Base-by-base conservation (phyloP, 2,888 invertebrate species). In the Unio delphinus region DNA sequence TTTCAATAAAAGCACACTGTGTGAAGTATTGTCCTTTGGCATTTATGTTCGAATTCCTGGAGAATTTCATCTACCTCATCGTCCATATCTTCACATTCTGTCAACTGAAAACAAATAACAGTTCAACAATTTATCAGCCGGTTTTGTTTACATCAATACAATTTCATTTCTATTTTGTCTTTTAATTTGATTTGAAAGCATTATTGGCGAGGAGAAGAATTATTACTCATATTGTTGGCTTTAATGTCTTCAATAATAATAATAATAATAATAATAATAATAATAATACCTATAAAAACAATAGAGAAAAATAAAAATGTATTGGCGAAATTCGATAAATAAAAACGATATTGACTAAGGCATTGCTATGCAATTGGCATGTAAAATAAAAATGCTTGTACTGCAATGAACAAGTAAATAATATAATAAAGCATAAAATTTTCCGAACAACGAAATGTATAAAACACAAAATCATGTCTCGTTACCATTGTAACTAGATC, bases 41-140 rank as follows among this genome's bases (percentile, higher is more conserved):
- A 94, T 90, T 95, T 95, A 65, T 94, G 93, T 91, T 99, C 99
- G 91, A 98, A 98, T 80, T 96, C 95, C 88, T 96, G 96, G 68
- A 99, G 92, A 68, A 99, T 92, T 92, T 98, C 97, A 91, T 99
- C 98, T 86, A 99, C 97, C 88, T 99, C 98, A 91, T 98, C 97
- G 90, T 99, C 99, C 86, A 99, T 91, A 90, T 99, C 99, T 72
- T 95, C 95, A 86, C 95, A 95, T 89, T 95, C 94, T 23, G 95
- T 93, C 92, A 99, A 92, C 95, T 95, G 90, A 68, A 92, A 91
- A 67, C 54, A 67, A 63, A 64, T 55, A 69, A 26, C 4, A 67
- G 17, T 55, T 70, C 17, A 58, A 60, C 20, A 55, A 57, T 60
- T 34, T 28, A 57, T 34, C 11, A 34, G n/a, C 34, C 4, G 11